Base-by-base conservation (phyloP, 2,888 invertebrate genomes). In the Scrobipalpa costella region DNA sequence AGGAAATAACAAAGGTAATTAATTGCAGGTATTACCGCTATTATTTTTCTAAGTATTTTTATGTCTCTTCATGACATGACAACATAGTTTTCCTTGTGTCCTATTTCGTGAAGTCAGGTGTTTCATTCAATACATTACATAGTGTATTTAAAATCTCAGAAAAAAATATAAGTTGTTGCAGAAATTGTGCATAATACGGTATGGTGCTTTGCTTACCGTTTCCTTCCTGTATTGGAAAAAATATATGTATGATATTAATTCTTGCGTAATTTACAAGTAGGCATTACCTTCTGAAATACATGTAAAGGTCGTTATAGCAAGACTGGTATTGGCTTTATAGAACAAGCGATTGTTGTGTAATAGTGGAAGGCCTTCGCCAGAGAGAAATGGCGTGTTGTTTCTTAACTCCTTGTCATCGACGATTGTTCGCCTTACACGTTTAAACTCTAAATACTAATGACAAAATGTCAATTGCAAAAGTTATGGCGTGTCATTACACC, bases 331-430 rank as follows among this genome's bases (percentile, higher is more conserved):
- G 49, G 49, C 49, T 61, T 44, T 52, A 52, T 52, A 50, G 13
- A 52, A 70, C 71, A 69, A 73, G 61, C 68, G 67, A 67, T 63
- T 66, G 75, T 90, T 88, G 86, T 80, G 86, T 80, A 88, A 89
- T 75, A 84, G 80, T 85, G 73, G 86, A 84, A 90, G 88, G 85
- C 89, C 88, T 88, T 86, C 83, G 74, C 76, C 69, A 74, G 77
- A 86, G 87, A 90, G 88, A 89, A 85, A 85, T 85, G 88, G 85
- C 79, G 80, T 76, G 79, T 73, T 73, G 79, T 90, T 88, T 85
- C 87, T 77, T 82, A 87, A 88, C 73, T 69, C 75, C 81, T 84
- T 84, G 85, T 85, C 85, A 84, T 83, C 81, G 76, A 76, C 74
- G 75, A 83, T 84, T 85, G 84, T 85, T 79, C 75, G 69, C 71